These are phyloP conservation scores for Gorsachius goisagi DNA, from an alignment of 2,113 vertebrate species.

Conservation along the genomic window DNA sequence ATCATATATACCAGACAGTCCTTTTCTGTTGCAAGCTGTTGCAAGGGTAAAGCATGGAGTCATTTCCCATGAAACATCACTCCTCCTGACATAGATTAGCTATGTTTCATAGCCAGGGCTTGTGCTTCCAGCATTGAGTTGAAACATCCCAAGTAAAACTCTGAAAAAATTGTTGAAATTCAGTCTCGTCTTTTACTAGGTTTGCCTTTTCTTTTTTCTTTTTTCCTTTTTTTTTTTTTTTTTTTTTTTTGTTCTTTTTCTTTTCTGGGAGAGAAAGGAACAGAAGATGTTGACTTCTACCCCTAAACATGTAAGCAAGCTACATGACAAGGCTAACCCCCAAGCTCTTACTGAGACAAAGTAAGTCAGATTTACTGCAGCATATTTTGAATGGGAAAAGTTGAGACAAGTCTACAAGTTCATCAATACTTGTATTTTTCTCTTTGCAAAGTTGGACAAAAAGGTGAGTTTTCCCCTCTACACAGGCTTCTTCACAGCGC, in stretches of 20 bases:
- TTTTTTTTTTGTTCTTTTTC: not conserved
- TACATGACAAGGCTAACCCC: not conserved
- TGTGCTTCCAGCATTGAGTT: not conserved
- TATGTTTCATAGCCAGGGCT: not conserved
- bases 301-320: not conserved
- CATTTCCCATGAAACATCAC: not conserved
- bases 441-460: not conserved
- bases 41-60: not conserved
- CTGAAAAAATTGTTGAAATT: not conserved
- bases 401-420: not conserved
- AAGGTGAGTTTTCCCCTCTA: not conserved
- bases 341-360: not conserved
- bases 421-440: not conserved
- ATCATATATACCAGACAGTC: not conserved
- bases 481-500: not conserved
- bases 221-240: not conserved
- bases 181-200: not conserved
- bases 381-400: not conserved
- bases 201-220: not conserved
- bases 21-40: not conserved
- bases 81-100: not conserved
- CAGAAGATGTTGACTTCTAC: not conserved
- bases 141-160: not conserved
- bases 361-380: not conserved
- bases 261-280: not conserved